Percentiles rank a stretch among this genome's conserved stretches.
These are phyloP conservation scores for Eristalis arbustorum DNA, from an alignment of 2,888 invertebrate species.

Conservation along the genomic window DNA sequence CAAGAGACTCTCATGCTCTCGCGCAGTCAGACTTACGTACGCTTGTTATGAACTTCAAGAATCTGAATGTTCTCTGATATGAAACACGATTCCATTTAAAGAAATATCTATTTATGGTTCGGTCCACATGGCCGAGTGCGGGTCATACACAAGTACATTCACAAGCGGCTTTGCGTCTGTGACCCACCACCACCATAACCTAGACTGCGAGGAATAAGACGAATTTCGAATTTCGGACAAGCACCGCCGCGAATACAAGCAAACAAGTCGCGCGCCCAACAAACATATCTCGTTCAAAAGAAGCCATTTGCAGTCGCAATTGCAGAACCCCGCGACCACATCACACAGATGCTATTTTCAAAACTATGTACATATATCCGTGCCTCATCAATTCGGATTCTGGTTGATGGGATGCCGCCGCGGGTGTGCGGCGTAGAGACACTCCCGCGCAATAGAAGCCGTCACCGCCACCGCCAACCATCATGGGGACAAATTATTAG, in stretches of 20 bases:
- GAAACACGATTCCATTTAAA: conserved; percentile 47
- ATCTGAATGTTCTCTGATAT: conserved; percentile 36
- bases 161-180: conserved; percentile 17
- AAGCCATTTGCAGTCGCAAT: conserved; percentile 41
- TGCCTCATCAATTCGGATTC: conserved; percentile 45
- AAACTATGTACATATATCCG: conserved; percentile 50
- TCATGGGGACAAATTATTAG: conserved; percentile 39
- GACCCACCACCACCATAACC: conserved; percentile 55
- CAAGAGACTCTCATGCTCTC: not conserved
- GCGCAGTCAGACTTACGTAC: not conserved
- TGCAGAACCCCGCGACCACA: conserved; percentile 23
- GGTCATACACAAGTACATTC: conserved; percentile 13
- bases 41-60: not conserved
- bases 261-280: conserved; percentile 31
- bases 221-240: conserved; percentile 8
- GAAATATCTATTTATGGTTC: conserved; percentile 34
- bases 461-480: not conserved
- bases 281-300: conserved; percentile 24
- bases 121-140: conserved; percentile 5
- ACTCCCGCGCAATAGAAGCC: conserved; percentile 62
- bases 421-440: conserved; percentile 11
- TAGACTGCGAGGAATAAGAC: conserved; percentile 24
- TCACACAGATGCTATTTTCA: conserved; percentile 44
- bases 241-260: conserved; percentile 15
- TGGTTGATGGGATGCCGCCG: not conserved